Evolutionary conservation across 2,888 invertebrate genomes (phyloP).

Genomic region (Julus scanicus): DNA sequence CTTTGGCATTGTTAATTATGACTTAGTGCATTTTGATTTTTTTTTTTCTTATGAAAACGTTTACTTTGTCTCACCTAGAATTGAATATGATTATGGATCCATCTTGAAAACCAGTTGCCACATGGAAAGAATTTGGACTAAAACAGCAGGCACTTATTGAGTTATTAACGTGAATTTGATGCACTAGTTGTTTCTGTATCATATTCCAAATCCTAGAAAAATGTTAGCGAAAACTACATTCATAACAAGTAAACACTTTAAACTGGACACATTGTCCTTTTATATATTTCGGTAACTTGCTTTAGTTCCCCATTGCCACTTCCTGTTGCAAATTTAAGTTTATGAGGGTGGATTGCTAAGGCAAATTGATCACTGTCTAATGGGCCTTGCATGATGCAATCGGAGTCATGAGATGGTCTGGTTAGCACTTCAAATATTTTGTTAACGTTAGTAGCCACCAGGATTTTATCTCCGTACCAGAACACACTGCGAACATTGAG

Average conservation of each 20-base stretch:
- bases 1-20: too few relatives aligned
- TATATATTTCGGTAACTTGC: slow-evolving; percentile 51
- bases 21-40: too few relatives aligned
- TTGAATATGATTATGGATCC: slow-evolving; percentile 62
- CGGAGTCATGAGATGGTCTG: slow-evolving; percentile 49
- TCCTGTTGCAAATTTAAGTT: slow-evolving; percentile 65
- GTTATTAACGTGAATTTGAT: slow-evolving; percentile 64
- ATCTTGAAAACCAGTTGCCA: slow-evolving; percentile 67
- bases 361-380: slow-evolving; percentile 66
- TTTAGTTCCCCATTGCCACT: slow-evolving; percentile 67
- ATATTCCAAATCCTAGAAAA: slow-evolving; percentile 64
- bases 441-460: slow-evolving; percentile 67
- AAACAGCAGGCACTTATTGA: slow-evolving; percentile 63
- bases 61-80: too few relatives aligned
- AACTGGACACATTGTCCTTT: neutral
- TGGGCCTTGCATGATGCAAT: slow-evolving; percentile 65
- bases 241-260: neutral
- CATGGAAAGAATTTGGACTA: slow-evolving; percentile 65
- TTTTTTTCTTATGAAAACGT: too few relatives aligned
- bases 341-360: slow-evolving; percentile 65
- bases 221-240: neutral
- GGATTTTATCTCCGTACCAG: slow-evolving; percentile 61
- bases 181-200: slow-evolving; percentile 62
- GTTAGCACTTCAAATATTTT: slow-evolving; percentile 65
- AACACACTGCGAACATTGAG: slow-evolving; percentile 37